Base-by-base conservation (phyloP, 2,888 invertebrate species). In the Stomorhina lunata region DNA sequence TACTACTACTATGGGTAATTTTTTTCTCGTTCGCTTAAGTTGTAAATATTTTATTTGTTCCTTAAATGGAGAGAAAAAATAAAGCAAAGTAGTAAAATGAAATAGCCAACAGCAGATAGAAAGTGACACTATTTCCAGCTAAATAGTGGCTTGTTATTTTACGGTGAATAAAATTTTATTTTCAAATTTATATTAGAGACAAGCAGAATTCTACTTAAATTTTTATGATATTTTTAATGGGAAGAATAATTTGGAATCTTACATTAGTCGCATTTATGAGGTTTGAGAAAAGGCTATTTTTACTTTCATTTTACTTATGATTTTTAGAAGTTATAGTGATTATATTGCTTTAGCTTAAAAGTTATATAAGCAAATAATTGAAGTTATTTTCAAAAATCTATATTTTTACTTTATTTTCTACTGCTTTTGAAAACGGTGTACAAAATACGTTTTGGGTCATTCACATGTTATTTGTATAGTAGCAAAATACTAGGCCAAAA, bases 21-120 rank as follows among this genome's bases (percentile, higher is more conserved):
- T 43, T 29, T n/a, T 17, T 22, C 9, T 2, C 53, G 6, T 57
- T 68, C 34, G 37, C 69, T 77, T 69, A 53, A 69, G 43, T 43
- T 61, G 53, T 77, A 69, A 77, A 63, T 77, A 53, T 69, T 69
- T 61, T 53, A 63, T 53, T 25, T 20, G 2, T 69, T n/a, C 0
- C 17, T 59, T 17, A 12, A 61, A 17, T 10, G 59, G 25, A 34
- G 12, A 22, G 43, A 12, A 9, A 25, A 25, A 34, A 7, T 10
- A 20, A 25, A 32, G 10, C 15, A 22, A 15, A 22, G 12, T 15
- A 32, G 50, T 25, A 4, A 12, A 37, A 27, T 17, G 27, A 57
- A 55, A 68, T 57, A 15, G 45, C 7, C 10, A 27, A 40, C 12
- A 50, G 20, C 20, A 43, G 22, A 34, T 12, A 27, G 22, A 1